A percentile compares a stretch with the other conserved stretches of the same genome.
These are phyloP conservation scores for Sorex maritimensis DNA, from an alignment of 2,797 vertebrate genomes.

Conservation along the genomic window DNA sequence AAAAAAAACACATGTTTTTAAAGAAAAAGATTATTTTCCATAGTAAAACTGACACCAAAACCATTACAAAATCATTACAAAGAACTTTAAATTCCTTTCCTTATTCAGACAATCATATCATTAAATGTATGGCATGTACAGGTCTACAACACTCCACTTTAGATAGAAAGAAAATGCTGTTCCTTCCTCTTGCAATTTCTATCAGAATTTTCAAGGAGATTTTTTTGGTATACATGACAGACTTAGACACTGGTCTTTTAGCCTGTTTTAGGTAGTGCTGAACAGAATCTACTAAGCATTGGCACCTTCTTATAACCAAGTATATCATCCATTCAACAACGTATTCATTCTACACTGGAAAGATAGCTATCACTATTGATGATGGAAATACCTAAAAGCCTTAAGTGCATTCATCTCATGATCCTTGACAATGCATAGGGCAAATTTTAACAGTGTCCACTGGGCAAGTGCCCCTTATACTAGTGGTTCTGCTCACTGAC, in stretches of 20 bases:
- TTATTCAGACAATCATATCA: neutral
- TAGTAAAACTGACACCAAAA: slow-evolving; percentile 61
- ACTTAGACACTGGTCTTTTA: neutral
- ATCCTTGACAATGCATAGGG: neutral
- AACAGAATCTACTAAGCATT: slow-evolving; percentile 3
- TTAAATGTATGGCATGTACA: neutral
- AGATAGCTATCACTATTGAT: neutral
- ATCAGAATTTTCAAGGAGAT: too few relatives aligned
- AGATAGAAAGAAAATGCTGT: neutral
- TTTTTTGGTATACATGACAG: too few relatives aligned
- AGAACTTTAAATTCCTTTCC: slow-evolving; percentile 26
- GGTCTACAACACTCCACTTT: neutral
- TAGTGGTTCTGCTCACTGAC: neutral
- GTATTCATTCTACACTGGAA: neutral
- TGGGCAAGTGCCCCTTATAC: neutral
- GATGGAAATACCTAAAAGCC: neutral
- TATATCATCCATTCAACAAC: neutral
- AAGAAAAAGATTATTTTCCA: slow-evolving; percentile 61
- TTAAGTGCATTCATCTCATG: slow-evolving; percentile 28
- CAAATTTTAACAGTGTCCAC: neutral
- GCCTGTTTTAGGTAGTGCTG: neutral
- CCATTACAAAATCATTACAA: slow-evolving; percentile 32
- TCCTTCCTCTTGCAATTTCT: too few relatives aligned
- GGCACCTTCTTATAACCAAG: neutral
- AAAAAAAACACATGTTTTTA: slow-evolving; percentile 61